phyloP scores from a whole-genome alignment of 92 coral and sea anemone genomes.

The Porites divaricata region DNA sequence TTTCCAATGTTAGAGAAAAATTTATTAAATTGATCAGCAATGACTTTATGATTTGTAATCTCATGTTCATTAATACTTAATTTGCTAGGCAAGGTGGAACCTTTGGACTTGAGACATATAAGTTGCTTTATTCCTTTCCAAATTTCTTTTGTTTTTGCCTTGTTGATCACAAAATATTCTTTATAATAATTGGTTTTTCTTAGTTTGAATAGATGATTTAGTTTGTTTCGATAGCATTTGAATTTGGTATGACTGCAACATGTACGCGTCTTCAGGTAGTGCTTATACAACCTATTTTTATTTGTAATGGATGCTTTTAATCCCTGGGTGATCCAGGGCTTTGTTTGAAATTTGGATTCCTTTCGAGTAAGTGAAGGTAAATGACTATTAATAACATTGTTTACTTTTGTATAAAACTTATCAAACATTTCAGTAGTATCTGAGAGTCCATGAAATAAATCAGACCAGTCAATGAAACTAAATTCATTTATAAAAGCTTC shows the following conservation, averaged over 20 bases:
- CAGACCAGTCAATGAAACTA: no score
- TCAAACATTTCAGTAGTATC: conserved; percentile 27
- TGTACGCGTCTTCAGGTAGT: conserved; percentile 28
- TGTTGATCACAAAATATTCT: conserved; percentile 15
- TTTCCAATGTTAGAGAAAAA: conserved; percentile 46
- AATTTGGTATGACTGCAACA: conserved; percentile 31
- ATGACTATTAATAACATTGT: conserved; percentile 25
- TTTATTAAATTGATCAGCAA: conserved; percentile 37
- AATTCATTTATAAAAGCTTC: conserved; percentile 21
- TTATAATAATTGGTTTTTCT: conserved; percentile 45
- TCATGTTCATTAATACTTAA: conserved; percentile 18
- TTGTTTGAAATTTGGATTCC: conserved; percentile 25
- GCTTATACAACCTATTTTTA: conserved; percentile 48
- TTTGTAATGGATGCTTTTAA: conserved; percentile 39
- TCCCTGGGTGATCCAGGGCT: conserved; percentile 57
- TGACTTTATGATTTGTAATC: conserved; percentile 20
- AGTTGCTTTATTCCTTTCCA: conserved; percentile 50
- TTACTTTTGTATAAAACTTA: conserved; percentile 22
- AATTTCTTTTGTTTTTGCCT: no score
- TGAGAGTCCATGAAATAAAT: no score
- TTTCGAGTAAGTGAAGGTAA: conserved; percentile 37
- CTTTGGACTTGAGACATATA: conserved; percentile 21
- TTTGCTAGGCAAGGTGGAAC: conserved; percentile 22
- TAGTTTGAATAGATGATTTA: conserved; percentile 35
- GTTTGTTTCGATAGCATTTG: conserved; percentile 43